These are phyloP conservation scores for Calephelis virginiensis DNA, from an alignment of 1,140 invertebrate genomes.

Conservation along the genomic window DNA sequence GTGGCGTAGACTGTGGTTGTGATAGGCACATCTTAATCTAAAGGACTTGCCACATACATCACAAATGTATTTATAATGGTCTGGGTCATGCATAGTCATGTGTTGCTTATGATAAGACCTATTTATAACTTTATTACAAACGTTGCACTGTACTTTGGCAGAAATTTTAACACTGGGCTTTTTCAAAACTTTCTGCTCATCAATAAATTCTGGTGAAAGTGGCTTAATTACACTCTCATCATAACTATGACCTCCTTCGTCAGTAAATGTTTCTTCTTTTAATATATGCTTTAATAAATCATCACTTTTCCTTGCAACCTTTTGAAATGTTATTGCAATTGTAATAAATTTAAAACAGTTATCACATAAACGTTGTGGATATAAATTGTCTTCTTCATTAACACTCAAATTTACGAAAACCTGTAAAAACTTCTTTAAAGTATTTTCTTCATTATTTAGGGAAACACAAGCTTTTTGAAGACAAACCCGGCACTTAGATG, in stretches of 20 bases:
- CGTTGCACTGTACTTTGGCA: conserved; percentile 55
- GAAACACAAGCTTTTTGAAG: conserved; percentile 38
- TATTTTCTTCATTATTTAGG: conserved; percentile 36
- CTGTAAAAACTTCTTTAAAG: conserved; percentile 36
- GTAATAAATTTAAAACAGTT: conserved; percentile 47
- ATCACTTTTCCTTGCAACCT: conserved; percentile 39
- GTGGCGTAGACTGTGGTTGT: conserved; percentile 61
- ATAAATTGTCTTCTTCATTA: conserved; percentile 37
- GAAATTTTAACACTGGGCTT: conserved; percentile 32
- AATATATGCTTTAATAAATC: conserved; percentile 34
- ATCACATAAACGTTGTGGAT: conserved; percentile 46
- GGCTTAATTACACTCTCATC: conserved; percentile 27
- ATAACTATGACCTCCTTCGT: conserved; percentile 24
- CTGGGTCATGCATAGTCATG: conserved; percentile 62
- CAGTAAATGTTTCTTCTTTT: conserved; percentile 34
- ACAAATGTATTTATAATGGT: conserved; percentile 63
- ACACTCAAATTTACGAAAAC: conserved; percentile 39
- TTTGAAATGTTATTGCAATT: conserved; percentile 46
- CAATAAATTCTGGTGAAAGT: conserved; percentile 11
- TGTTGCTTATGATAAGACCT: conserved; percentile 60
- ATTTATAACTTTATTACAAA: conserved; percentile 61
- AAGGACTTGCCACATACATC: conserved; percentile 70
- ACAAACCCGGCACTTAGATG: conserved; percentile 39
- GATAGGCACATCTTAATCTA: conserved; percentile 57
- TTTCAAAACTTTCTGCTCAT: conserved; percentile 28